A percentile compares a stretch with the other conserved stretches of the same genome.
phyloP scores from a whole-genome alignment of 2,797 vertebrate genomes.

The Pteronotus mesoamericanus region DNA sequence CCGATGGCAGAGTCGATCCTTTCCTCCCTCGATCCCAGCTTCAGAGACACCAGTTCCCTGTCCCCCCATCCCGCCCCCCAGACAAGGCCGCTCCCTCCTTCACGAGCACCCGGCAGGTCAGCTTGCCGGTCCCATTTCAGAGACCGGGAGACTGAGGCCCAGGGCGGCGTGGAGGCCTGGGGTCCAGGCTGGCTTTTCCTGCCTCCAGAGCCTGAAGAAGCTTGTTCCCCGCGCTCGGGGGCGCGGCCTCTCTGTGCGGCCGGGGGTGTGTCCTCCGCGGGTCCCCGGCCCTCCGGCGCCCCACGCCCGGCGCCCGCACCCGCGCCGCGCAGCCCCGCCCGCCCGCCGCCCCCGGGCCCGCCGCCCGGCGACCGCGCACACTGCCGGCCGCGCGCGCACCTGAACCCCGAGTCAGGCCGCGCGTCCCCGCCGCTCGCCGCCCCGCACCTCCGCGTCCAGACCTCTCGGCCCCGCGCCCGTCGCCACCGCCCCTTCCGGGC shows the following conservation, averaged over 20 bases:
- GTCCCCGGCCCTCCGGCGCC: no score
- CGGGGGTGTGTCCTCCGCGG: neutral
- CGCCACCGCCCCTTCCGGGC: neutral
- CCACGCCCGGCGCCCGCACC: neutral
- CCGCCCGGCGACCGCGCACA: neutral
- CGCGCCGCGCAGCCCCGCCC: neutral
- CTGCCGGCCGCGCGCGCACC: neutral
- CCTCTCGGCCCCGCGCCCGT: neutral
- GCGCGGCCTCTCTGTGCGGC: neutral
- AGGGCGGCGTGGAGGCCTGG: neutral
- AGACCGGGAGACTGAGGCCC: slow-evolving; percentile 38
- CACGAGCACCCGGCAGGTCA: neutral
- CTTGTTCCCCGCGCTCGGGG: neutral
- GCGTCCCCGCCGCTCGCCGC: neutral
- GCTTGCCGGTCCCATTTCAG: neutral
- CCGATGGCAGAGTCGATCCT: rapidly evolving
- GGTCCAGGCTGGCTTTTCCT: neutral
- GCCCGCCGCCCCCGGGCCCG: neutral
- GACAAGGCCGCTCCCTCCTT: neutral
- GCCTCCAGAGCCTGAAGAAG: neutral
- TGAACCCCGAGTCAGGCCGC: neutral
- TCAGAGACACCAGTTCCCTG: neutral
- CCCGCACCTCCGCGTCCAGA: neutral
- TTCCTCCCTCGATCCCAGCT: neutral
- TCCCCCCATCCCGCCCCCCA: no score